Evolutionary conservation across 1,140 invertebrate species (phyloP).

Genomic region (Hesperophylax magnus): DNA sequence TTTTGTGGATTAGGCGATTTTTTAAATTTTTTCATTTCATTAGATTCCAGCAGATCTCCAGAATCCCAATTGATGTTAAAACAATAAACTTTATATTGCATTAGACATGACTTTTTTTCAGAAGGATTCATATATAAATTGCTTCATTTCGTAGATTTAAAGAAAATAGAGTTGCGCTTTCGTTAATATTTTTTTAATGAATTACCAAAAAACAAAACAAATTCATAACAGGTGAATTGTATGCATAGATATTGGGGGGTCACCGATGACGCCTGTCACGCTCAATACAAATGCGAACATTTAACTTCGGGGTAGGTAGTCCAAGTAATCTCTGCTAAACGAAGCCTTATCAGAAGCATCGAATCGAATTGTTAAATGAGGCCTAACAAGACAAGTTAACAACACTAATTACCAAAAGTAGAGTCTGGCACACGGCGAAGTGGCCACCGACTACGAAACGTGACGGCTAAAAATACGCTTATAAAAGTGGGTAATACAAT

Average conservation of each 20-base stretch:
- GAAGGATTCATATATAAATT: too few species aligned
- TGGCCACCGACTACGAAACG: background rate
- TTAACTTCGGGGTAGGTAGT: background rate
- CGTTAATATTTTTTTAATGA: too few species aligned
- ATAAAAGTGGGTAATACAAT: slow-evolving; percentile 5
- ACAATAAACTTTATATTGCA: too few species aligned
- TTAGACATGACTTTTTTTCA: too few species aligned
- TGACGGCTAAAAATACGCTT: slow-evolving; percentile 2
- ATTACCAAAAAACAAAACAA: background rate
- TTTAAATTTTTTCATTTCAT: too few species aligned
- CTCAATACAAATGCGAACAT: too few species aligned
- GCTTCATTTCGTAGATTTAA: too few species aligned
- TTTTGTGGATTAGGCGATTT: too few species aligned
- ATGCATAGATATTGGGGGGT: background rate
- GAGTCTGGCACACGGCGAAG: background rate
- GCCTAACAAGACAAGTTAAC: slow-evolving; percentile 18
- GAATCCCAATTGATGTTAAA: too few species aligned
- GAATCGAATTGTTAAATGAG: slow-evolving; percentile 1
- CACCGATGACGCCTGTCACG: too few species aligned
- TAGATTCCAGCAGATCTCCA: too few species aligned
- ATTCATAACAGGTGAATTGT: background rate
- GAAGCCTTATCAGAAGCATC: slow-evolving; percentile 7
- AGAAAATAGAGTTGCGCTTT: too few species aligned
- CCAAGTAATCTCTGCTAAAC: background rate
- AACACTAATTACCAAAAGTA: slow-evolving; percentile 15